Evolutionary conservation across 1,140 invertebrate species (phyloP).

Genomic region (Nephotettix cincticeps): DNA sequence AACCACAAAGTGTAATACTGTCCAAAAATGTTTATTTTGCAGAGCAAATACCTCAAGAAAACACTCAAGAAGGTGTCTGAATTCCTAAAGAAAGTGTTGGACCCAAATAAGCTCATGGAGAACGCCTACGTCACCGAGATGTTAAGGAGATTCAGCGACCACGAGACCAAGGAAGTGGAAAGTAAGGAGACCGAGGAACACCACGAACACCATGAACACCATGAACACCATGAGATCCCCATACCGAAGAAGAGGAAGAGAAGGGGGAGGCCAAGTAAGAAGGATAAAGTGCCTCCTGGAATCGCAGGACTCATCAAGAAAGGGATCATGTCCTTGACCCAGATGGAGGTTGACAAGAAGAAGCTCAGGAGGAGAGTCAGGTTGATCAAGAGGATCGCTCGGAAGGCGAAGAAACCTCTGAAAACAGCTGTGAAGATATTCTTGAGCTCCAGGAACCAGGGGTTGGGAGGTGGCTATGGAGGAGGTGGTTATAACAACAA

Average conservation of each 20-base stretch:
- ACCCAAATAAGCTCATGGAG: slow-evolving; percentile 11
- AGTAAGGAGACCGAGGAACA: neutral
- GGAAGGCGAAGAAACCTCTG: slow-evolving; percentile 16
- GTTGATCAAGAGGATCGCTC: slow-evolving; percentile 14
- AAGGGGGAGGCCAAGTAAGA: neutral
- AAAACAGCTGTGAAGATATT: slow-evolving; percentile 9
- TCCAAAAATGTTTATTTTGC: too few species aligned
- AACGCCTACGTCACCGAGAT: neutral
- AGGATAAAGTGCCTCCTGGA: neutral
- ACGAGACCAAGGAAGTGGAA: neutral
- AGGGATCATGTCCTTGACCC: neutral
- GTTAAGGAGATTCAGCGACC: slow-evolving; percentile 9
- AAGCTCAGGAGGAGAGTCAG: slow-evolving; percentile 4
- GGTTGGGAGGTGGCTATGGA: neutral
- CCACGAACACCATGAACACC: too few species aligned
- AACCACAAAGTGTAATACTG: too few species aligned
- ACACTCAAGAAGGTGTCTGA: neutral
- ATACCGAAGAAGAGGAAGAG: neutral
- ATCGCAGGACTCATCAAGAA: slow-evolving; percentile 4
- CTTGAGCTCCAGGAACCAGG: slow-evolving; percentile 4
- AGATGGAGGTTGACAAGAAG: slow-evolving; percentile 8
- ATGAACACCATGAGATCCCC: neutral
- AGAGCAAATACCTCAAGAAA: too few species aligned
- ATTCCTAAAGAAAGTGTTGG: neutral
- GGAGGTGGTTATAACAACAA: neutral